Evolutionary conservation across 2,888 invertebrate genomes (phyloP), one percentile per base, ranked within the genome.

Genomic region (Dolichomitus sp.): DNA sequence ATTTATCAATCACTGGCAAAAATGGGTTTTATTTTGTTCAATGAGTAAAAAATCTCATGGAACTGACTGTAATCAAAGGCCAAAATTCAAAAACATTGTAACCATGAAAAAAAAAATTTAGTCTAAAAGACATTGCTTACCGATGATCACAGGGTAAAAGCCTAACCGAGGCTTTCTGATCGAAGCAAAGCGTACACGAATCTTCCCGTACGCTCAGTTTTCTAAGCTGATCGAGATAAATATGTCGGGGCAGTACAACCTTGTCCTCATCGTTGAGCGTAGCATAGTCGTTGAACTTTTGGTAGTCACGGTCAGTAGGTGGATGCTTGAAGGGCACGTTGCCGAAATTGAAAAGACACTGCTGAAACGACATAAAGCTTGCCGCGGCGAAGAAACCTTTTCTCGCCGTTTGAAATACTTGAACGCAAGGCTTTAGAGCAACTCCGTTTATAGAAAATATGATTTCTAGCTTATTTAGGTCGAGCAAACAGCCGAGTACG

Each of bases 351-450:
- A 99, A 99, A 66, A 96, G 95, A 94, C 98, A 98, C 92, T 98
- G 98, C 93, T 99, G 99, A 95, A 98, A 99, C 84, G 98, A 98
- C 98, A 98, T 99, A 94, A 99, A 98, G 93, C 98, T 98, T 3
- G 98, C 99, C 3, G 98, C 99, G 9, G 99, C 98, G 94, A 98
- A 99, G 94, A 98, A 98, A 40, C 98, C 98, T 87, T 96, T 95
- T 87, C 97, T 98, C 37, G 97, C 96, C 91, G 96, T 96, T 87
- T 95, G 95, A 92, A 98, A 98, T 84, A 98, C 95, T 89, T 97
- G 96, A 76, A 94, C 95, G 92, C 96, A 96, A 4, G 96, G 95
- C 77, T 96, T 95, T 75, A 98, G 94, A 54, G 95, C 94, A 33
- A 94, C 92, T 12, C 98, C 99, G 93, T 99, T 98, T 79, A 98